phyloP scores from a whole-genome alignment of 2,888 invertebrate species.

The Coenonympha glycerion region DNA sequence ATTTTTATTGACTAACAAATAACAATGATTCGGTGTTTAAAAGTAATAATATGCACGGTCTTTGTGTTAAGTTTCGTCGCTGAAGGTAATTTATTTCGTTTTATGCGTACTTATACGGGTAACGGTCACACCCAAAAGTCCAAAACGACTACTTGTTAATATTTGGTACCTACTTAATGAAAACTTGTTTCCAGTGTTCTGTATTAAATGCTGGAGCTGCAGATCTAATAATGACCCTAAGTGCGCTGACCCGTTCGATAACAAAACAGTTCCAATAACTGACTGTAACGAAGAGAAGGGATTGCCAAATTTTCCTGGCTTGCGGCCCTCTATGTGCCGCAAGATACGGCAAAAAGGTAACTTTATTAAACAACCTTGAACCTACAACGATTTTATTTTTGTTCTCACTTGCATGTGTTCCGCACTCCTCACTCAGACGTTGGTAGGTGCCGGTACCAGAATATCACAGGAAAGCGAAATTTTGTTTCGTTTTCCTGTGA shows the following conservation, averaged over 20 bases:
- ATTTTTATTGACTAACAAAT: no score
- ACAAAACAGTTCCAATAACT: conserved; percentile 88
- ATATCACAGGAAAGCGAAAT: no score
- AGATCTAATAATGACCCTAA: conserved; percentile 91
- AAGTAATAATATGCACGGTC: conserved; percentile 13
- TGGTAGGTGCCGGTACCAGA: no score
- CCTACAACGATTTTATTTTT: no score
- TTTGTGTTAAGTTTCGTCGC: conserved; percentile 18
- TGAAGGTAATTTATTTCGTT: conserved; percentile 18
- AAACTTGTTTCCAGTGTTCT: conserved; percentile 75
- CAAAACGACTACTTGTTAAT: not conserved
- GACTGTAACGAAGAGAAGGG: conserved; percentile 81
- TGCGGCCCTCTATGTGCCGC: conserved; percentile 86
- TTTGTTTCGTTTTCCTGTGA: no score
- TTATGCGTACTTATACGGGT: not conserved
- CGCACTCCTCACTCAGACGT: no score
- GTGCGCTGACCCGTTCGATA: conserved; percentile 95
- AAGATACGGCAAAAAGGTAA: conserved; percentile 93
- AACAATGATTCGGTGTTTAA: conserved; percentile 7
- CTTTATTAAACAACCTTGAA: no score
- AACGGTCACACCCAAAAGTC: conserved; percentile 48
- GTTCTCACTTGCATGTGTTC: no score
- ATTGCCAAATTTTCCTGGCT: conserved; percentile 80
- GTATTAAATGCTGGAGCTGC: conserved; percentile 94
- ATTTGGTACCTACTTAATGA: conserved; percentile 15